Percentiles rank a stretch among this genome's conserved stretches.
phyloP scores from a whole-genome alignment of 2,888 invertebrate species.

The Teleogryllus oceanicus region DNA sequence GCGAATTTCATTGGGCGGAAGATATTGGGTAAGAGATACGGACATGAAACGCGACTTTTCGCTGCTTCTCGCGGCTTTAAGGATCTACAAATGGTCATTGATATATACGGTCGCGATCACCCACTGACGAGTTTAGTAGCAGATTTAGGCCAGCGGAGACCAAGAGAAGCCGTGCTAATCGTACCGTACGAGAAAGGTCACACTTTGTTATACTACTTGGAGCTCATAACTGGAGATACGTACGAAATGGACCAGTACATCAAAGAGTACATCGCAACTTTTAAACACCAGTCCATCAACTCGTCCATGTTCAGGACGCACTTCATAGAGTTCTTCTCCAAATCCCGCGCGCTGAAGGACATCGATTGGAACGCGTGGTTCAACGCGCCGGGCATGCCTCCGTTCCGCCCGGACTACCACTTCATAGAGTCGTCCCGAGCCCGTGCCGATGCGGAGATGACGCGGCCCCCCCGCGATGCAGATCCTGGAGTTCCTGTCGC shows the following conservation, averaged over 20 bases:
- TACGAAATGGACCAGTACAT: background rate
- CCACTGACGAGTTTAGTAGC: background rate
- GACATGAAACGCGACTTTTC: background rate
- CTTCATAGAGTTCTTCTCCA: background rate
- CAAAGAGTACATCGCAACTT: background rate
- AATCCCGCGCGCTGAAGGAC: background rate
- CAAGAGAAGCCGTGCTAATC: background rate
- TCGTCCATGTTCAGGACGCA: background rate
- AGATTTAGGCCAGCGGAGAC: background rate
- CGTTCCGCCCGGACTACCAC: background rate
- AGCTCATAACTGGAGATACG: background rate
- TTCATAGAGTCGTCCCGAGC: too few species aligned
- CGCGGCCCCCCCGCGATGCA: too few species aligned
- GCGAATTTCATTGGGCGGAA: background rate
- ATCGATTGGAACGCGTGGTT: background rate
- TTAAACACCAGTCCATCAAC: background rate
- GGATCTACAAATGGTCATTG: background rate
- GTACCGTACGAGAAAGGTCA: background rate
- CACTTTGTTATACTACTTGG: background rate
- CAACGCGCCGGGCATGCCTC: background rate
- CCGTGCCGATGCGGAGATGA: too few species aligned
- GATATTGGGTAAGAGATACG: background rate
- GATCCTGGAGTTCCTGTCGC: background rate
- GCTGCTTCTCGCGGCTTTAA: background rate
- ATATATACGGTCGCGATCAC: background rate